These are phyloP conservation scores for Glyptemys insculpta DNA, from an alignment of 2,797 vertebrate species.

Conservation along the genomic window DNA sequence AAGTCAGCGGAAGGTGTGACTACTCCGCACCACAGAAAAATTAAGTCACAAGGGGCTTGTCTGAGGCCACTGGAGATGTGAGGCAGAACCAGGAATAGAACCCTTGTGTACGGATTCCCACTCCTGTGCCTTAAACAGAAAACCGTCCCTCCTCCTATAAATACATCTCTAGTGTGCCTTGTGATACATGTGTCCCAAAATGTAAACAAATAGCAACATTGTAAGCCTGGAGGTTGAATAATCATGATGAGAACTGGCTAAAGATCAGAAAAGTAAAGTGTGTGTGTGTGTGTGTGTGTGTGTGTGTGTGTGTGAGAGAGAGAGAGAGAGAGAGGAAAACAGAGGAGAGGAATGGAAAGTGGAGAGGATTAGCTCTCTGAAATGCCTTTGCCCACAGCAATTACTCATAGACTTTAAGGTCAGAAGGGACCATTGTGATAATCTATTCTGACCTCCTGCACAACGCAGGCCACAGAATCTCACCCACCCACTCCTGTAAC, in stretches of 20 bases:
- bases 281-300: neutral
- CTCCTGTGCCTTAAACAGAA: neutral
- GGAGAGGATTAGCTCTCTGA: neutral
- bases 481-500: too few relatives aligned
- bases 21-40: neutral
- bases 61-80: neutral
- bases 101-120: neutral
- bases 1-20: neutral
- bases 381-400: constrained; percentile 61
- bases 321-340: neutral
- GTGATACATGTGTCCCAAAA: fast-evolving
- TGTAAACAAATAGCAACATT: fast-evolving
- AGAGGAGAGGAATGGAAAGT: neutral
- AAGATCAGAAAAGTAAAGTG: neutral
- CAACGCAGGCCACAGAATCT: too few relatives aligned
- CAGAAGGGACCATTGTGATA: too few relatives aligned
- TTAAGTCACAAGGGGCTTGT: fast-evolving
- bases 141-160: neutral
- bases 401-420: neutral
- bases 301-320: too few relatives aligned
- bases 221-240: neutral
- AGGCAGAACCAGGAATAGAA: neutral
- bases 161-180: neutral
- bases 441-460: too few relatives aligned
- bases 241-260: neutral